Evolutionary conservation across 2,113 vertebrate species (phyloP).

Genomic region (Beaufortia kweichowensis): DNA sequence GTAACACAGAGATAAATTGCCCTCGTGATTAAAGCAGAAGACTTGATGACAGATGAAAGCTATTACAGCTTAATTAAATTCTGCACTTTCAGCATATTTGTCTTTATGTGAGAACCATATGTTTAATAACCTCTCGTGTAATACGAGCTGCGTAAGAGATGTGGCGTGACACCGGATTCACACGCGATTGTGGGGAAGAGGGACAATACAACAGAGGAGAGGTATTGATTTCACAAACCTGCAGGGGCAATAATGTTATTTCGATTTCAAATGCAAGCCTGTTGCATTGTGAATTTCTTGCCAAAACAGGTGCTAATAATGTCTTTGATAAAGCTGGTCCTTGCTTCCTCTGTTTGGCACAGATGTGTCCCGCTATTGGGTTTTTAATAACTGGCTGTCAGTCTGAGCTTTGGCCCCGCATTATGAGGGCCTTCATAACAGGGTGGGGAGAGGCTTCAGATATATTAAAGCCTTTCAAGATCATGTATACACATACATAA

Average conservation of each 20-base stretch:
- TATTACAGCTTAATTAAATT: conserved; percentile 72
- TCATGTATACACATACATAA: conserved; percentile 41
- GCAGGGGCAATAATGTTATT: conserved; percentile 65
- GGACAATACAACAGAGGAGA: conserved; percentile 64
- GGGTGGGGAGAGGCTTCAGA: conserved; percentile 65
- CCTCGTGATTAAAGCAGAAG: conserved; percentile 66
- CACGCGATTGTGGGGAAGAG: conserved; percentile 60
- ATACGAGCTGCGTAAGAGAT: conserved; percentile 53
- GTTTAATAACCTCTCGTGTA: conserved; percentile 67
- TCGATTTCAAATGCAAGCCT: conserved; percentile 64
- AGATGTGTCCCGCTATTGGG: conserved; percentile 72
- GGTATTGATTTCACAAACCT: conserved; percentile 59
- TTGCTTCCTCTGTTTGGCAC: conserved; percentile 70
- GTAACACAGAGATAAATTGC: conserved; percentile 65
- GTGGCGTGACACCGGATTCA: conserved; percentile 40
- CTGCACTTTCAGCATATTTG: conserved; percentile 69
- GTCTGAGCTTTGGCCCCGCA: conserved; percentile 64
- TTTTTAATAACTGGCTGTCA: conserved; percentile 80
- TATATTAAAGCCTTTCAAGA: conserved; percentile 65
- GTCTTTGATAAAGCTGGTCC: conserved; percentile 68
- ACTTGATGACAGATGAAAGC: conserved; percentile 70
- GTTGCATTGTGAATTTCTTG: conserved; percentile 69
- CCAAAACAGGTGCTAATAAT: conserved; percentile 73
- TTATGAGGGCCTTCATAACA: conserved; percentile 67
- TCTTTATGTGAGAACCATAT: conserved; percentile 62